Base-by-base conservation (phyloP, 2,113 vertebrate genomes). In the Australoheros scitulus region DNA sequence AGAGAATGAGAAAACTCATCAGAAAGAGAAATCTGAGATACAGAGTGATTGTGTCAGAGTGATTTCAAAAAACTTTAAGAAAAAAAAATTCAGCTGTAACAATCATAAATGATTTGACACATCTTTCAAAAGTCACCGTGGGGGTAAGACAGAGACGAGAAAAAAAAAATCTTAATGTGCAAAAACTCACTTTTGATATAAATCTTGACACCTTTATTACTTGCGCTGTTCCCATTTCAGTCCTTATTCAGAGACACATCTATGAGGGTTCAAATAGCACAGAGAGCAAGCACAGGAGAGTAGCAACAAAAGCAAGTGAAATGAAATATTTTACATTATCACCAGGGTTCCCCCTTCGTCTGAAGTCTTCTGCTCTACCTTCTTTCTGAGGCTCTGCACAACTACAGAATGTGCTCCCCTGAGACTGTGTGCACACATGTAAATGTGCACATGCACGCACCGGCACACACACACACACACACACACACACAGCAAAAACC, bases 271-370 rank as follows among this genome's bases (percentile, higher is more conserved):
- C 80, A 92, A 89, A 88, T 65, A 60, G 82, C 77, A 20, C 70
- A 38, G 61, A 81, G 70, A 78, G 61, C 15, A 61, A 82, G 86
- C 77, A 59, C 15, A 55, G 81, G 61, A 90, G 83, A 82, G 85
- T 64, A 14, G 64, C 87, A 88, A 87, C 83, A 91, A 87, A 93
- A 85, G 88, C 86, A 11, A 59, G 82, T 26, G 77, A 88, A 93
- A 92, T 91, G 84, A 92, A 93, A 91, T 91, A 91, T 92, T 94
- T 93, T 88, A 91, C 91, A 92, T 92, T 87, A 89, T 92, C 92
- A 90, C 88, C 89, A 61, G 90, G 92, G 90, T 92, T 92, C 87
- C 92, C 83, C 79, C 57, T 64, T 79, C 65, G 76, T 91, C 81
- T 94, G 83, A 92, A 91, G 90, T 90, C 89, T 79, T 72, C 80